Evolutionary conservation across 2,797 vertebrate species (phyloP).

Genomic region (Sternotherus odoratus): DNA sequence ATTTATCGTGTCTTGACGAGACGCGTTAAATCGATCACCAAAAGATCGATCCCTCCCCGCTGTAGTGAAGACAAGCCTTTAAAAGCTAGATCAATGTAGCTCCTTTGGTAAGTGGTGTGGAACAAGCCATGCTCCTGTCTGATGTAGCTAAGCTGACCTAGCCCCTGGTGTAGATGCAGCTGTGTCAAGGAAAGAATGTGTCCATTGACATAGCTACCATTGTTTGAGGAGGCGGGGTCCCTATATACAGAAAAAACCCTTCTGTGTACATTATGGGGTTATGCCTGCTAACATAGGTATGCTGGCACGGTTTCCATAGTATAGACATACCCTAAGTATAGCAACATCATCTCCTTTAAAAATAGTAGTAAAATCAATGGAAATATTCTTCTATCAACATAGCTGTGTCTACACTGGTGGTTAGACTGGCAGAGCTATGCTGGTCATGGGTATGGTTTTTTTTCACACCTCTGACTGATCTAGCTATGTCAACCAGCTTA

Average conservation of each 20-base stretch:
- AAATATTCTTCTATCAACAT: background rate
- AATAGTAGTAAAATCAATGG: background rate
- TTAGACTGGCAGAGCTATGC: background rate
- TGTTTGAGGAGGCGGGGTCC: background rate
- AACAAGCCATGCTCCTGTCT: background rate
- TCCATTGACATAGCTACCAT: background rate
- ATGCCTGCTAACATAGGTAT: background rate
- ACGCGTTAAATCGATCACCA: too few relatives aligned
- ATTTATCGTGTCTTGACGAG: too few relatives aligned
- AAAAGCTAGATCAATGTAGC: background rate
- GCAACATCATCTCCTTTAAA: background rate
- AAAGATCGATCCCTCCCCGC: too few relatives aligned
- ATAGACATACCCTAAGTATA: background rate
- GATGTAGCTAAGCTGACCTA: background rate
- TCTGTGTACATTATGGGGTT: background rate
- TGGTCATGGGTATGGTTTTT: background rate
- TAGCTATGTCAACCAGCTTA: background rate
- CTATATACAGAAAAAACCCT: background rate
- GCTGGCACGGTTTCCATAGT: background rate
- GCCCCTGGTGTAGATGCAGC: background rate
- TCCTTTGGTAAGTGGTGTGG: background rate
- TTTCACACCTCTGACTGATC: background rate
- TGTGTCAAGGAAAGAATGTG: background rate
- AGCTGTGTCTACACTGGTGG: background rate
- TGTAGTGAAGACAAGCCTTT: too few relatives aligned